Evolutionary conservation across 2,113 vertebrate genomes (phyloP).

Genomic region (Diglossa brunneiventris): DNA sequence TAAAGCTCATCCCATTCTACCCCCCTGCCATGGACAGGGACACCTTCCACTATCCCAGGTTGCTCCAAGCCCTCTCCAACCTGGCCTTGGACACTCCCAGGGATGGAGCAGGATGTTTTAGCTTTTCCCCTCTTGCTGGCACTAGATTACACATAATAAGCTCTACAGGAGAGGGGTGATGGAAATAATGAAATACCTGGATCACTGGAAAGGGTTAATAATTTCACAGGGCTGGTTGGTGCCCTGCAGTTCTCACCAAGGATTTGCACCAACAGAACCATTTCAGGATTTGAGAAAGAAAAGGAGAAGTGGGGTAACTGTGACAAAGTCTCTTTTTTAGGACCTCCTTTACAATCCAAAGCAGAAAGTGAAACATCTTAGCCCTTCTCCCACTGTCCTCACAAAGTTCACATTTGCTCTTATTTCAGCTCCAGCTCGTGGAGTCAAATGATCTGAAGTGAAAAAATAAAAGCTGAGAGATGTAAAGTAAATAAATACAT

Average conservation of each 20-base stretch:
- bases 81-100: not conserved
- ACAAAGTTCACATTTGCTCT: not conserved
- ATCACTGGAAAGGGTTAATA: not conserved
- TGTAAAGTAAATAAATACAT: not conserved
- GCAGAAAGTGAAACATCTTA: not conserved
- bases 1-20: not conserved
- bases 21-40: not conserved
- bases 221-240: not conserved
- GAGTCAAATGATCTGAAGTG: not conserved
- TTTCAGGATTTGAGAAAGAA: not conserved
- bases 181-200: fast-evolving
- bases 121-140: not conserved
- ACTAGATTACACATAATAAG: fast-evolving
- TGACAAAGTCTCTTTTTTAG: not conserved
- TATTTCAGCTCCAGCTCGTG: not conserved
- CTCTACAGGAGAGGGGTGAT: not conserved
- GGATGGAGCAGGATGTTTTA: not conserved
- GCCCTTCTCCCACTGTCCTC: not conserved
- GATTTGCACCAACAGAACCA: not conserved
- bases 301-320: not conserved
- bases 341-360: not conserved
- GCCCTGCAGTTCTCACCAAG: not conserved
- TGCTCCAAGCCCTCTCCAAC: fast-evolving
- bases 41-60: not conserved
- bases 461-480: not conserved